phyloP scores from a whole-genome alignment of 2,888 invertebrate species.

The Cynaeus angustus region DNA sequence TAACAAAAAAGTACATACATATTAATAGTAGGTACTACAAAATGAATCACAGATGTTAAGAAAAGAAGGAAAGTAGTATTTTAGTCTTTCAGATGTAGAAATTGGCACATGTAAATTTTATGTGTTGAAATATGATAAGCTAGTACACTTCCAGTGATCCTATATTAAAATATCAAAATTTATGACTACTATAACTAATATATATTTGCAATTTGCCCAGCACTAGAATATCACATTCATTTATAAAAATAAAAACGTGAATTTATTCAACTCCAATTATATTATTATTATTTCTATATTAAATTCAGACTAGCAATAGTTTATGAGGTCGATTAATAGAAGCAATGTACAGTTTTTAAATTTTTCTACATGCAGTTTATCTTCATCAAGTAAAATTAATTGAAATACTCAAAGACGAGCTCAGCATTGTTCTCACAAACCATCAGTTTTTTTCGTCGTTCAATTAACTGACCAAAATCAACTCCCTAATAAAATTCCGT shows the following conservation, averaged over 20 bases:
- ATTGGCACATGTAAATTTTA: neutral
- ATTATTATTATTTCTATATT: neutral
- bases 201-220: conserved; percentile 47
- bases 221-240: conserved; percentile 34
- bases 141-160: neutral
- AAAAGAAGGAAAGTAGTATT: neutral
- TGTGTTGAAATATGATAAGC: neutral
- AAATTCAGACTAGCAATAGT: conserved; percentile 19
- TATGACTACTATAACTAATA: neutral
- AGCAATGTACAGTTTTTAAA: neutral
- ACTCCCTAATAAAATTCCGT: conserved; percentile 29
- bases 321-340: neutral
- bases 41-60: no score
- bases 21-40: no score
- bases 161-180: conserved; percentile 1
- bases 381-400: no score
- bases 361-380: no score
- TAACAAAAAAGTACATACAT: no score
- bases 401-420: no score
- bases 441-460: conserved; percentile 12
- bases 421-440: neutral
- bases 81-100: neutral
- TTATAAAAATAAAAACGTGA: neutral
- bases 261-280: neutral
- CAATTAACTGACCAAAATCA: conserved; percentile 44